These are phyloP conservation scores for Odontocerum albicorne DNA, from an alignment of 2,888 invertebrate genomes.

Conservation along the genomic window DNA sequence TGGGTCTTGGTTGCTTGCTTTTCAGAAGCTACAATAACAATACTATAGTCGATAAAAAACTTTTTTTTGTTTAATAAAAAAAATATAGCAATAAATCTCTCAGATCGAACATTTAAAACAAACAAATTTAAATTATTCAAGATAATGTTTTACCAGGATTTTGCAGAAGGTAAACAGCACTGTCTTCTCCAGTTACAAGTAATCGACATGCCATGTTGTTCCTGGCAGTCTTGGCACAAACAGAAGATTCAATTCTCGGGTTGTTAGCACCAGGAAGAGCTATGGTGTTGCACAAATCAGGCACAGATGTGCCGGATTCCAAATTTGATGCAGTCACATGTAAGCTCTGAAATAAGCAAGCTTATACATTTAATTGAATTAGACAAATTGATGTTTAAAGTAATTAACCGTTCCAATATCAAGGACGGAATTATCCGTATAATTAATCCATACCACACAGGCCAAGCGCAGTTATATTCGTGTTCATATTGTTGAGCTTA, in stretches of 20 bases:
- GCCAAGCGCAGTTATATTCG: no score
- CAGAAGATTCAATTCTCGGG: slow-evolving; percentile 53
- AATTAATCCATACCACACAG: no score
- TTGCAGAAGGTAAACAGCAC: slow-evolving; percentile 67
- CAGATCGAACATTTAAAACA: not conserved
- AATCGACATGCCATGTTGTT: slow-evolving; percentile 61
- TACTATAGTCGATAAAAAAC: no score
- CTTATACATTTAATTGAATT: no score
- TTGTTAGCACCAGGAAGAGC: slow-evolving; percentile 45
- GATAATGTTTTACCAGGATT: slow-evolving; percentile 63
- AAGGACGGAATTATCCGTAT: no score
- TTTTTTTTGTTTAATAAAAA: no score
- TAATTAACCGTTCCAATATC: no score
- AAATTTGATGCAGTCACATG: slow-evolving; percentile 48
- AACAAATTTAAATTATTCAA: no score
- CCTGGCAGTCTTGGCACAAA: slow-evolving; percentile 57
- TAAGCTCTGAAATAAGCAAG: slow-evolving; percentile 50
- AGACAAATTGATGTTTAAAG: no score
- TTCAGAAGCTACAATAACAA: no score
- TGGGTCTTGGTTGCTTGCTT: no score
- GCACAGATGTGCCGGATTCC: slow-evolving; percentile 45
- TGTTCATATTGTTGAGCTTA: no score
- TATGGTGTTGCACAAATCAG: slow-evolving; percentile 49
- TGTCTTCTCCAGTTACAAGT: slow-evolving; percentile 66
- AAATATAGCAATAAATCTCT: not conserved